These are phyloP conservation scores for Antennarius striatus DNA, from an alignment of 2,113 vertebrate species.

Conservation along the genomic window DNA sequence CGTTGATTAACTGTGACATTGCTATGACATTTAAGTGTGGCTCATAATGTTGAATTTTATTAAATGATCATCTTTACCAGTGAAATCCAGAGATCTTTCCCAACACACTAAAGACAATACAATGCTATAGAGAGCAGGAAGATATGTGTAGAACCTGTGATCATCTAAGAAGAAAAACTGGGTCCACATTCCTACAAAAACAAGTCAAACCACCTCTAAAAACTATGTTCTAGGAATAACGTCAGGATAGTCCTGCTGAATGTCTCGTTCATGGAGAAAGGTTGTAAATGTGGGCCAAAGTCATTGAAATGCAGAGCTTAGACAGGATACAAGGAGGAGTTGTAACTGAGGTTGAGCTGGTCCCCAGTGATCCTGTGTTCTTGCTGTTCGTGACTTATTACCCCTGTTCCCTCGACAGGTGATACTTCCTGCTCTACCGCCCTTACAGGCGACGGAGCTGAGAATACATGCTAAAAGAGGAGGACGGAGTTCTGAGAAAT, in stretches of 20 bases:
- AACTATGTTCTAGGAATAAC: background rate
- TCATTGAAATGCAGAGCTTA: slow-evolving; percentile 20
- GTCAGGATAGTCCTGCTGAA: slow-evolving; percentile 5
- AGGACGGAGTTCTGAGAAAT: background rate
- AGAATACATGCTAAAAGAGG: slow-evolving; percentile 10
- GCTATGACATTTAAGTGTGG: no score
- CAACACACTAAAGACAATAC: no score
- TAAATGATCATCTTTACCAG: no score
- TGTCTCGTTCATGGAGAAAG: slow-evolving; percentile 31
- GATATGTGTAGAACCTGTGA: no score
- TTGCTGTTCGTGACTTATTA: slow-evolving; percentile 40
- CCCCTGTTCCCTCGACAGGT: slow-evolving; percentile 26
- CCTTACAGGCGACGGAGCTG: slow-evolving; percentile 13
- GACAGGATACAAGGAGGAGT: slow-evolving; percentile 20
- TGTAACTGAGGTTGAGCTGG: slow-evolving; percentile 25
- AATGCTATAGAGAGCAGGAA: no score
- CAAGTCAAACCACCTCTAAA: no score
- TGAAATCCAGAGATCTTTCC: no score
- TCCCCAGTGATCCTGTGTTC: slow-evolving; percentile 15
- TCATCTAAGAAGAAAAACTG: no score
- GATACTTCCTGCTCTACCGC: slow-evolving; percentile 22
- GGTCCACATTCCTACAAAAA: no score
- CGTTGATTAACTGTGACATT: no score
- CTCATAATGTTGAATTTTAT: no score
- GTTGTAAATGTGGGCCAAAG: slow-evolving; percentile 51